A percentile compares a stretch with the other conserved stretches of the same genome.
These are phyloP conservation scores for Drosophila trichaetosa DNA, from an alignment of 2,888 invertebrate genomes.

Conservation along the genomic window DNA sequence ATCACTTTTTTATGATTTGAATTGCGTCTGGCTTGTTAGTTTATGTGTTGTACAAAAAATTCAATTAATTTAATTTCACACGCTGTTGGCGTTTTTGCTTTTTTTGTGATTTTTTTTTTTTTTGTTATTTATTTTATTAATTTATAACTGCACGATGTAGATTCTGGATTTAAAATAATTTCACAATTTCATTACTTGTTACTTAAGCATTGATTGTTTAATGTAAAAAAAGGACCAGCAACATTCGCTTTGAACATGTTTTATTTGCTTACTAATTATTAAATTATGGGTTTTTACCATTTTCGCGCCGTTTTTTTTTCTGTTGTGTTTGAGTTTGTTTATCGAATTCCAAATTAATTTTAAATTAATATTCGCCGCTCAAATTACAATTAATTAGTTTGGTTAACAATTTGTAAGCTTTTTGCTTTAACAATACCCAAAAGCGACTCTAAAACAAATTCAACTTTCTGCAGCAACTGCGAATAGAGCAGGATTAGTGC, in stretches of 20 bases:
- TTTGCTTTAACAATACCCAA: slow-evolving; percentile 10
- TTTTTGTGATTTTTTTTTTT: slow-evolving; percentile 7
- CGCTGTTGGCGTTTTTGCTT: slow-evolving; percentile 28
- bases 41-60: slow-evolving; percentile 26
- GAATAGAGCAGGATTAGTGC: slow-evolving; percentile 38
- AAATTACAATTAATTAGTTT: slow-evolving; percentile 70
- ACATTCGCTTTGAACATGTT: slow-evolving; percentile 28
- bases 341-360: slow-evolving; percentile 67
- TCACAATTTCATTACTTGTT: slow-evolving; percentile 39
- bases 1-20: slow-evolving; percentile 24
- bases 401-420: slow-evolving; percentile 46
- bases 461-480: not conserved
- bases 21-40: slow-evolving; percentile 23
- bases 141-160: slow-evolving; percentile 36
- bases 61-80: slow-evolving; percentile 62
- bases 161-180: slow-evolving; percentile 2
- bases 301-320: slow-evolving; percentile 44
- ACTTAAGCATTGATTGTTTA: slow-evolving; percentile 55
- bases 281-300: slow-evolving; percentile 52
- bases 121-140: slow-evolving; percentile 33
- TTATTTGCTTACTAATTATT: slow-evolving; percentile 60
- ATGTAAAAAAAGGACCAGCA: slow-evolving; percentile 16
- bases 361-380: slow-evolving; percentile 62
- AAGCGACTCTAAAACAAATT: slow-evolving; percentile 13
- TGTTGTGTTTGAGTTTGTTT: slow-evolving; percentile 62